Percentiles rank a stretch among this genome's conserved stretches.
Conservation (phyloP, 2,113 vertebrate species). For the Tragelaphus scriptus region DNA sequence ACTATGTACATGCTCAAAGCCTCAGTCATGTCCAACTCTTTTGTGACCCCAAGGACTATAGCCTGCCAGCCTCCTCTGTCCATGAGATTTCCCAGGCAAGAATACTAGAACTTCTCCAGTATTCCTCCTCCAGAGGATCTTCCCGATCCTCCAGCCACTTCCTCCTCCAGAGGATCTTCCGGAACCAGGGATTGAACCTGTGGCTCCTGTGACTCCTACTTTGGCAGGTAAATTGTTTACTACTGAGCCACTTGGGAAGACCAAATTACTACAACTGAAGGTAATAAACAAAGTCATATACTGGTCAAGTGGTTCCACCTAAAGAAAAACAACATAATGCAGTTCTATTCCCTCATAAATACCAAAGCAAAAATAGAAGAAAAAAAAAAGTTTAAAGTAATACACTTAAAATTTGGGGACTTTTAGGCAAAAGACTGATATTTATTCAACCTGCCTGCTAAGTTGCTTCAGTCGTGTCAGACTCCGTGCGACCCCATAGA, state of each 20-base stretch:
- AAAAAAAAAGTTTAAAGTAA: neutral
- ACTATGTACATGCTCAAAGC: neutral
- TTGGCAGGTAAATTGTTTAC: neutral
- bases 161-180: neutral
- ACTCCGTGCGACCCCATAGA: too few species aligned
- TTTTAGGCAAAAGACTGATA: neutral
- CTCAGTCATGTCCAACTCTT: neutral
- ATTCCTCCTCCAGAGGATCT: neutral
- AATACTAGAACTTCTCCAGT: neutral
- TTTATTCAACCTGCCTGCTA: neutral
- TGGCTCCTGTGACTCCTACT: neutral
- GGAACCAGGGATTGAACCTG: neutral
- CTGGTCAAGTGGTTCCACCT: neutral
- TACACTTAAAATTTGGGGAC: neutral
- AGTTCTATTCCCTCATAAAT: neutral
- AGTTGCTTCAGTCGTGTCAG: too few species aligned
- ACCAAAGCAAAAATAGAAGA: neutral
- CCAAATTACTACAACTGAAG: neutral
- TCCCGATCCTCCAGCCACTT: neutral
- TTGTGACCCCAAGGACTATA: neutral
- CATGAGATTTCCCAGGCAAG: neutral
- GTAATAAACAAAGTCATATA: neutral
- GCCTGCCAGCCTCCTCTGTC: neutral
- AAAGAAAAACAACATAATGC: neutral
- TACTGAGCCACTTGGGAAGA: neutral